Base-by-base conservation (phyloP, 2,797 vertebrate genomes). In the Mycteria americana region DNA sequence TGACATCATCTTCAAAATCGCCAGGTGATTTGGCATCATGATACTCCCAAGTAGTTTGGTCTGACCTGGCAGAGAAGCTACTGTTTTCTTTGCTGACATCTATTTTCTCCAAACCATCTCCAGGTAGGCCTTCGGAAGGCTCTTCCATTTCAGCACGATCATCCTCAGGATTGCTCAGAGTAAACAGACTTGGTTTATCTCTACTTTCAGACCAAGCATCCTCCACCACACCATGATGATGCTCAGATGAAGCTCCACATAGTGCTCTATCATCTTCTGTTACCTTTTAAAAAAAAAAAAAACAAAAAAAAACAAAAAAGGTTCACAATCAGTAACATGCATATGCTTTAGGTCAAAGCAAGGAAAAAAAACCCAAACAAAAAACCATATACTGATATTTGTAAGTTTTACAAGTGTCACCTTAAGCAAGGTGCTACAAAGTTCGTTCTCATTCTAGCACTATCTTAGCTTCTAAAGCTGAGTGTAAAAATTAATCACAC, bases 21-120 rank as follows among this genome's bases (percentile, higher is more conserved):
- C 93, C 96, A 24, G 98, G 97, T 13, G 97, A 98, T 23, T 97
- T 98, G 23, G 99, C 98, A 92, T 99, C 98, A 17, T 98, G 98
- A 92, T 97, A 99, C 69, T 99, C 99, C 56, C 99, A 96, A 25
- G 98, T 98, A 53, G 98, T 98, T 89, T 99, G 98, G 45, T 98
- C 98, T 41, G 99, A 99, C 35, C 89, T 98, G 51, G 96, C 84
- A 79, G 99, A 99, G 10, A 87, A 33, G 6, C 93, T 96, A 92
- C 98, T 98, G 3, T 97, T 95, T 86, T 99, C 98, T 96, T 91
- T 98, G 97, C 91, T 98, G 94, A 87, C 65, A 97, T 98, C 96
- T 56, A 92, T 74, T 82, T 97, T 97, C 85, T 97, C 95, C 78
- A 96, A 70, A 72, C 69, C 74, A 48, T 69, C 81, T 41, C 80